Conservation (phyloP, 2,888 invertebrate genomes). For the Aphodius sticticus region DNA sequence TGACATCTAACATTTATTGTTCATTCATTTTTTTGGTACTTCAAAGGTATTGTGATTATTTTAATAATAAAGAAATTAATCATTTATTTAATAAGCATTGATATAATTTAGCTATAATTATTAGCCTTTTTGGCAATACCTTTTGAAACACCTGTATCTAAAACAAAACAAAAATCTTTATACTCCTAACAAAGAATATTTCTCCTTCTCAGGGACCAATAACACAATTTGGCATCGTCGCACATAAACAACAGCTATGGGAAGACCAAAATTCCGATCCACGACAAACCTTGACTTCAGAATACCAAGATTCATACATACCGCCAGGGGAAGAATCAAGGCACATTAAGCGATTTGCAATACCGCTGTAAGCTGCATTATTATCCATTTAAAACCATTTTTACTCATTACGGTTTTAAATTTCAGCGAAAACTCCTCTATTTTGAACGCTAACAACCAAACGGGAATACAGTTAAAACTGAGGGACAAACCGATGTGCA, state of each 20-base stretch:
- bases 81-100: too few species aligned
- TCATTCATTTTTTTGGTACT: too few species aligned
- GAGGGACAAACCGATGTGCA: constrained; percentile 31
- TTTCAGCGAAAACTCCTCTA: constrained; percentile 32
- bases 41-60: too few species aligned
- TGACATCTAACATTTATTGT: too few species aligned
- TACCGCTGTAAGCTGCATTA: constrained; percentile 29
- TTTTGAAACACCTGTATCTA: neutral
- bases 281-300: constrained; percentile 52
- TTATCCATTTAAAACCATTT: neutral
- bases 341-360: constrained; percentile 43
- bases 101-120: too few species aligned
- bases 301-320: constrained; percentile 60
- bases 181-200: neutral
- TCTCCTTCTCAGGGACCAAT: constrained; percentile 58
- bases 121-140: neutral
- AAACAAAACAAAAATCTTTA: neutral
- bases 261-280: constrained; percentile 62
- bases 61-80: too few species aligned
- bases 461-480: constrained; percentile 27
- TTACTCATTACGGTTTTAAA: neutral
- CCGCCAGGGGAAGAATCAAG: constrained; percentile 59
- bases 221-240: constrained; percentile 62
- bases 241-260: constrained; percentile 61
- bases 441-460: constrained; percentile 27